phyloP scores from a whole-genome alignment of 2,113 vertebrate genomes.

The Sylvicapra grimmia region DNA sequence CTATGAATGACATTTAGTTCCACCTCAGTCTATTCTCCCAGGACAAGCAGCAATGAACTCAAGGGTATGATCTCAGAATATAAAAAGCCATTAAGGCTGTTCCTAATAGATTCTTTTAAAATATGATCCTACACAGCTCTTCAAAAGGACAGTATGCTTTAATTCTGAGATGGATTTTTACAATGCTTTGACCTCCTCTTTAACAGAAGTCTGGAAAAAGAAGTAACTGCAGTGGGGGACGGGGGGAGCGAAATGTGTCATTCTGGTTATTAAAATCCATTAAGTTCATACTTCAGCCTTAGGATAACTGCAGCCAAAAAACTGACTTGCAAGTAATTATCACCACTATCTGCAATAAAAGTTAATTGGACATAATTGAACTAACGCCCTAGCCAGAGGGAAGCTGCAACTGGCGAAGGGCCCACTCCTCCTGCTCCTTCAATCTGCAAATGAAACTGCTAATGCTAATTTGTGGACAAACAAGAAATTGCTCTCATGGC shows the following conservation, averaged over 20 bases:
- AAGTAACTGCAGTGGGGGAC: constrained; percentile 5
- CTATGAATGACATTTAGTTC: constrained; percentile 44
- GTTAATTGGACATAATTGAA: constrained; percentile 86
- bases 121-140: constrained; percentile 61
- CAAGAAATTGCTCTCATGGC: constrained; percentile 68
- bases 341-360: constrained; percentile 82
- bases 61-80: constrained; percentile 64
- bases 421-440: constrained; percentile 72
- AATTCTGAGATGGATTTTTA: constrained; percentile 75
- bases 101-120: constrained; percentile 74
- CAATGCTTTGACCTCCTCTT: constrained; percentile 73
- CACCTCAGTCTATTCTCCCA: constrained; percentile 26
- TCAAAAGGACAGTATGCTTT: constrained; percentile 68
- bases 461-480: constrained; percentile 78
- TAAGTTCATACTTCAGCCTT: constrained; percentile 78
- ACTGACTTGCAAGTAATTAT: constrained; percentile 83
- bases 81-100: constrained; percentile 67
- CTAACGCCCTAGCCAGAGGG: constrained; percentile 79
- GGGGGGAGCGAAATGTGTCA: constrained; percentile 61
- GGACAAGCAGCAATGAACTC: constrained; percentile 58
- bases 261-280: constrained; percentile 80
- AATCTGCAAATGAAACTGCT: constrained; percentile 75
- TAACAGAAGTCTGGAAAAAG: constrained; percentile 71
- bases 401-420: constrained; percentile 78
- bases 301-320: constrained; percentile 78